A percentile compares a stretch with the other conserved stretches of the same genome.
Evolutionary conservation across 1,140 invertebrate species (phyloP).

Genomic region (Leptonema lineaticorne): DNA sequence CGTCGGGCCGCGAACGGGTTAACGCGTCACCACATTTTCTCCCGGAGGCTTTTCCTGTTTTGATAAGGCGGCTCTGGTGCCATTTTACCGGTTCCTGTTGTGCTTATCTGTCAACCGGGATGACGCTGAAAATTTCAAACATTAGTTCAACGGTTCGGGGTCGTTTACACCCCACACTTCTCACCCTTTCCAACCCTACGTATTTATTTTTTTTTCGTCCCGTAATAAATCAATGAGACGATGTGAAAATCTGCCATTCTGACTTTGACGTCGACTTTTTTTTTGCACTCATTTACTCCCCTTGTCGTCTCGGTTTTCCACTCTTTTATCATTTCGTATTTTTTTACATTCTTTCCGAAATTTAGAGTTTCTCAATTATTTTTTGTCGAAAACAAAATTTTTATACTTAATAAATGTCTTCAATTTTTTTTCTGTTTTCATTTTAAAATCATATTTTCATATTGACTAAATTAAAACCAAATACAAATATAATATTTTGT

Average conservation of each 20-base stretch:
- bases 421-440: not conserved
- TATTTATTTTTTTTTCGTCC: not conserved
- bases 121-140: conserved; percentile 31
- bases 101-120: conserved; percentile 28
- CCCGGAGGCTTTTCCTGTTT: conserved; percentile 28
- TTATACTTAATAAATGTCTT: too few relatives aligned
- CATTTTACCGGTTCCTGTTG: conserved; percentile 9
- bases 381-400: too few relatives aligned
- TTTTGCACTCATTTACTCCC: not conserved
- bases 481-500: too few relatives aligned
- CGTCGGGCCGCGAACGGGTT: conserved; percentile 15
- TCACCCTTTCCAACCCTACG: not conserved
- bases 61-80: conserved; percentile 18
- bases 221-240: conserved; percentile 21
- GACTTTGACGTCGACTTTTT: conserved; percentile 9
- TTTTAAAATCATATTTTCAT: not conserved
- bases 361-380: too few relatives aligned
- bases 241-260: conserved; percentile 21
- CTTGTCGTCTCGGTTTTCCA: not conserved
- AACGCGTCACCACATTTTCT: conserved; percentile 25
- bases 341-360: too few relatives aligned
- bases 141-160: conserved; percentile 19
- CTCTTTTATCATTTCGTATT: not conserved
- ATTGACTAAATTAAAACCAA: too few relatives aligned
- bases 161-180: not conserved